Evolutionary conservation across 2,888 invertebrate genomes (phyloP), one percentile per base, ranked within the genome.

Genomic region (Ochlodes sylvanus): DNA sequence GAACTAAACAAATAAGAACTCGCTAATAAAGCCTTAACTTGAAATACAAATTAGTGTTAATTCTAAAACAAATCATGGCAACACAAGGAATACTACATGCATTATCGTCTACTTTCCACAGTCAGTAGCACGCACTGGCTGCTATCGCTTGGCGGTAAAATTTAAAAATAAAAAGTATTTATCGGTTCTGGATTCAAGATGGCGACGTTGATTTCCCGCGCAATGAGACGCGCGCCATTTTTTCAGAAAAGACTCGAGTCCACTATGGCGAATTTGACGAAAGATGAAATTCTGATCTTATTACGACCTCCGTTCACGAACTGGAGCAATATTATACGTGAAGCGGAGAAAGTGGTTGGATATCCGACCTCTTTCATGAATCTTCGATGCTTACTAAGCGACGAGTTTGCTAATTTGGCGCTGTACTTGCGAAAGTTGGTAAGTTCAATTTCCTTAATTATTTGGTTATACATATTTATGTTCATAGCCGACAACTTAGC

Each of bases 321-420:
- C 75, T 92, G 94, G 93, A 93, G 92, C 72, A 88, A 89, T 73
- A 85, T 89, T 7, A 89, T 92, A 58, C 80, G 90, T 63, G 93
- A 93, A 57, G 94, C 94, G 38, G 94, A 94, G 86, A 94, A 93
- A 87, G 91, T 94, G 0, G 90, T 93, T 57, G 92, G 94, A 60
- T 90, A 95, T 88, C 94, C 95, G 75, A 94, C 95, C 73, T 94
- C 94, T 72, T 94, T 94, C 78, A 94, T 94, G 93, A 94, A 94
- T 82, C 81, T 94, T 76, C 84, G 94, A 81, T 95, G 95, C 81
- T 83, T 94, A 71, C 81, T 94, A 77, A 94, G 94, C 81, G 95
- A 95, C 79, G 95, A 95, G 81, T 94, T 95, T 76, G 94, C 94
- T 54, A 94, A 95, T 82, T 85, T 94, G 86, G 94, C 94, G 50